Percentiles rank a stretch among this genome's conserved stretches.
These are phyloP conservation scores for Corydoras sp. DNA, from an alignment of 2,113 vertebrate genomes.

Conservation along the genomic window DNA sequence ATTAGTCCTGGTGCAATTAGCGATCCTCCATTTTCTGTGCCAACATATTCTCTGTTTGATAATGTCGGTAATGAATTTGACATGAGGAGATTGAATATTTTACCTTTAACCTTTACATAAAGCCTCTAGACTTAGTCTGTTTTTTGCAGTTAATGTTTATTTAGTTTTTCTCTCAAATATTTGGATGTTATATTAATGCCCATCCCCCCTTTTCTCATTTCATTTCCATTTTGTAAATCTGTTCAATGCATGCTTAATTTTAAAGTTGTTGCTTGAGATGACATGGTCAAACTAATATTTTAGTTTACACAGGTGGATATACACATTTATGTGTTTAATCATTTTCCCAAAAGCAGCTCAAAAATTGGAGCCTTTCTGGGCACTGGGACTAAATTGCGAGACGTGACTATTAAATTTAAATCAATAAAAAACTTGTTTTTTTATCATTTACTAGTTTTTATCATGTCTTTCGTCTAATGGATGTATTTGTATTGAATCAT, in stretches of 20 bases:
- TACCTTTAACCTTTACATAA: not conserved
- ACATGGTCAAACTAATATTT: no score
- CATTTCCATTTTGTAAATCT: not conserved
- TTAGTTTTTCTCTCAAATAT: slow-evolving; percentile 11
- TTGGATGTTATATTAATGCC: slow-evolving; percentile 17
- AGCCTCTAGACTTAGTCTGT: not conserved
- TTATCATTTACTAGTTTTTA: no score
- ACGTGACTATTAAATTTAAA: no score
- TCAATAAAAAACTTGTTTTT: no score
- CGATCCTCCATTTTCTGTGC: slow-evolving; percentile 74
- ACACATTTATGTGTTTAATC: no score
- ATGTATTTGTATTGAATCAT: not conserved
- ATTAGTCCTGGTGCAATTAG: slow-evolving; percentile 70
- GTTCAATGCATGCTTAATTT: not conserved
- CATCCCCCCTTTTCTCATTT: slow-evolving; percentile 16
- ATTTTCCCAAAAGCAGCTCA: no score
- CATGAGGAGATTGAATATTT: slow-evolving; percentile 49
- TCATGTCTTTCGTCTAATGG: no score
- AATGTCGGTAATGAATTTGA: slow-evolving; percentile 60
- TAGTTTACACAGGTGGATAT: no score
- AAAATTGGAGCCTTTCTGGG: no score
- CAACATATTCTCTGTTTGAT: slow-evolving; percentile 58
- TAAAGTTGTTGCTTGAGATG: no score
- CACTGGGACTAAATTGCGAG: no score
- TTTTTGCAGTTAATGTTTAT: not conserved